Base-by-base conservation (phyloP, 1,140 invertebrate genomes). In the Hirudo medicinalis region DNA sequence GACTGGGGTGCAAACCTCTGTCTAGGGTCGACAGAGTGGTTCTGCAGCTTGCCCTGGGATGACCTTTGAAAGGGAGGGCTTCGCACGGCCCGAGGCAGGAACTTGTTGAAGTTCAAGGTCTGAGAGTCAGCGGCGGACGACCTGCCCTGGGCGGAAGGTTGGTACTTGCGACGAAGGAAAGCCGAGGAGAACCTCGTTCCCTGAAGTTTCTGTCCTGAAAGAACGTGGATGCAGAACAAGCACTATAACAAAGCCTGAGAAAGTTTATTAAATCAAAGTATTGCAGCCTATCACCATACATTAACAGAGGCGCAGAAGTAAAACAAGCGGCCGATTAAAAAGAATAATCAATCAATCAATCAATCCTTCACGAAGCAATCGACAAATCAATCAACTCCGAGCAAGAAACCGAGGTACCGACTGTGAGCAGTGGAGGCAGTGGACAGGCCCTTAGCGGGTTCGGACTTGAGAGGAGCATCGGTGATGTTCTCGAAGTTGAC, bases 401-500 rank as follows among this genome's bases (percentile, higher is more conserved):
- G 43, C 32, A 3, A 36, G 2, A 6, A 36, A 36, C 11, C 43
- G 43, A 49, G 13, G 43, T 49, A 63, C 57, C 29, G 17, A 63
- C 57, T 63, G 57, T 63, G 29, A 63, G 57, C 22, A 22, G 29
- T 19, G 57, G 29, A 32, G 29, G 57, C 11, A n/a, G 11, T 11
- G 57, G 29, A 9, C 29, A 25, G 19, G 22, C 29, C 22, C 29
- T 63, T 63, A 6, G 13, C 22, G 1, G 57, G 19, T 63, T 63
- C 57, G 20, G 22, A 32, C 29, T 72, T 74, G 70, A 74, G 19
- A 29, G 86, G 84, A 32, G 87, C 86, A 69, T 87, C 85, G 68
- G 87, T 89, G 57, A 90, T 84, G 78, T 91, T 89, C 80, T 91
- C 89, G 80, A 90, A 90, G 81, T 91, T 91, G 76, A 91, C 88